phyloP scores from a whole-genome alignment of 2,113 vertebrate genomes.

The Microtus montanus region DNA sequence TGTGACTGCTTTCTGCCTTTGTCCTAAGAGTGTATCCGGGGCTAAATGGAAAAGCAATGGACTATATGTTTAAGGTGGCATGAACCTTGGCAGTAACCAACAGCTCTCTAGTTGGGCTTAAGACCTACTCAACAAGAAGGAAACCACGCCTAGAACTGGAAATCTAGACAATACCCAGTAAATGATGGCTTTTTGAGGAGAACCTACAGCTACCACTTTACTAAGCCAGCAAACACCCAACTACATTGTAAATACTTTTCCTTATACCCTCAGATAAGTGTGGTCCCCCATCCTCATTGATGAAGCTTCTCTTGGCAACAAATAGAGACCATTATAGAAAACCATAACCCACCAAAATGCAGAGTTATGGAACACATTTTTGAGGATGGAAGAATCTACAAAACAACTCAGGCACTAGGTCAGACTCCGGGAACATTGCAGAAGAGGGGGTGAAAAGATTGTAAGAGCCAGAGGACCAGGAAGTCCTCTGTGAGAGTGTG shows the following conservation, averaged over 20 bases:
- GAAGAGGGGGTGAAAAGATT: not conserved
- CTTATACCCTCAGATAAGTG: not conserved
- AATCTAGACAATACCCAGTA: not conserved
- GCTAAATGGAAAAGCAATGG: not conserved
- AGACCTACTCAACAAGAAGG: not conserved
- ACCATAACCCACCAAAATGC: not conserved
- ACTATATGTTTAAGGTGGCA: not conserved
- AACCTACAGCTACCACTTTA: not conserved
- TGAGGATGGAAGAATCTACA: not conserved
- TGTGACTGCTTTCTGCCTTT: not conserved
- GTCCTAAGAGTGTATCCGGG: not conserved
- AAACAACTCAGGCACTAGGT: not conserved
- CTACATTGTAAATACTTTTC: not conserved
- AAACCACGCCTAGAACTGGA: not conserved
- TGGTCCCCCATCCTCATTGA: not conserved
- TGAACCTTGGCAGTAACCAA: not conserved
- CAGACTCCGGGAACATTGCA: not conserved
- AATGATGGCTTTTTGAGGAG: not conserved
- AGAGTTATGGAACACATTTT: not conserved
- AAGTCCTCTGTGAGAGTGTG: not conserved
- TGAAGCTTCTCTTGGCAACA: not conserved
- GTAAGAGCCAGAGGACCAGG: not conserved
- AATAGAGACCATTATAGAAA: not conserved
- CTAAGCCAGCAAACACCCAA: not conserved
- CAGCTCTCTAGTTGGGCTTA: not conserved